phyloP scores from a whole-genome alignment of 2,888 invertebrate species.

The Masnerella sp. region DNA sequence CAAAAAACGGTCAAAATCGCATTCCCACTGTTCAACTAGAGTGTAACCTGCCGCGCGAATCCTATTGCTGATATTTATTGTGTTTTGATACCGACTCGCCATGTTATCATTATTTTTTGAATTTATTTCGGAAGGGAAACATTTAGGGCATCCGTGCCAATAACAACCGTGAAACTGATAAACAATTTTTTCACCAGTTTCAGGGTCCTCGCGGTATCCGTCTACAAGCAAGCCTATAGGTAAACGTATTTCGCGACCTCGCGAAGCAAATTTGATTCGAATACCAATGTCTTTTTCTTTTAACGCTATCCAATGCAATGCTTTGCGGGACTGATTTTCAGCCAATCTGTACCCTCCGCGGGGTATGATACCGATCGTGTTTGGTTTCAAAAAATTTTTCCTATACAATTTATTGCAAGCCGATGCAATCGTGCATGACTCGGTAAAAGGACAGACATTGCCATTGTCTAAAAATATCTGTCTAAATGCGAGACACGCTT shows the following conservation, averaged over 20 bases:
- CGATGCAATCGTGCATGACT: conserved; percentile 56
- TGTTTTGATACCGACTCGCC: not conserved
- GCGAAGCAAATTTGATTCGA: not conserved
- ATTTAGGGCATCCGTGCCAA: conserved; percentile 24
- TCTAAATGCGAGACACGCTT: conserved; percentile 46
- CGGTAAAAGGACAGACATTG: conserved; percentile 58
- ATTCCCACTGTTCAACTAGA: too few species aligned
- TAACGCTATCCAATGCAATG: not conserved
- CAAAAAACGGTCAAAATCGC: too few species aligned
- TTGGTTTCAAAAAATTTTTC: conserved; percentile 4
- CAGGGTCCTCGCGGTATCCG: not conserved
- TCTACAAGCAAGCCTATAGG: conserved; percentile 4
- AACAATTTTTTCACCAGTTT: conserved; percentile 11
- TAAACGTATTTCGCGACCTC: conserved; percentile 1
- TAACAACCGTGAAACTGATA: conserved; percentile 35
- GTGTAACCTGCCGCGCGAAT: too few species aligned
- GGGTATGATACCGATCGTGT: conserved; percentile 6
- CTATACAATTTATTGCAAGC: conserved; percentile 39
- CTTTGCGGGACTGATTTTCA: conserved; percentile 8
- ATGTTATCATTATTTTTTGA: conserved; percentile 7
- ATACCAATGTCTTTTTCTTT: not conserved
- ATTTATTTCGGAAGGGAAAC: too few species aligned
- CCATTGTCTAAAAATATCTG: conserved; percentile 55
- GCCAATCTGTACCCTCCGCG: conserved; percentile 8
- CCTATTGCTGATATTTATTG: too few species aligned